Evolutionary conservation across 2,113 vertebrate genomes (phyloP).

Genomic region (Eptatretus burgeri): DNA sequence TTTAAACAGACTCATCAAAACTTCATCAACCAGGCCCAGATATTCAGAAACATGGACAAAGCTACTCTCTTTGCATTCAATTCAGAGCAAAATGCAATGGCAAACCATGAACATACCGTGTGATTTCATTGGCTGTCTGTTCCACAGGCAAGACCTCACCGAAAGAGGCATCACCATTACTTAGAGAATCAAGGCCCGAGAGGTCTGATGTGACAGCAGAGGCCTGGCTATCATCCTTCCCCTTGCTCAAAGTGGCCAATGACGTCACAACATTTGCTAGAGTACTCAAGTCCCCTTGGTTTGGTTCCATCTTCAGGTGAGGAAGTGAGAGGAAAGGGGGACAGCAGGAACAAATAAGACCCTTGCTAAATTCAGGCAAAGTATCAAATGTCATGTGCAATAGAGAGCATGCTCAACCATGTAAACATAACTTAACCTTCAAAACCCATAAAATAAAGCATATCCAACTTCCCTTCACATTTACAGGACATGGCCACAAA

Average conservation of each 20-base stretch:
- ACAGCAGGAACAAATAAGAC: background rate
- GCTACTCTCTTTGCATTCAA: too few species aligned
- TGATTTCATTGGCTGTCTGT: slow-evolving; percentile 65
- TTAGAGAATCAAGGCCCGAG: slow-evolving; percentile 27
- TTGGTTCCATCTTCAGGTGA: slow-evolving; percentile 36
- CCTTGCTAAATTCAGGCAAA: too few species aligned
- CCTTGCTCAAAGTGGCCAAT: slow-evolving; percentile 40
- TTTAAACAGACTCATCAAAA: too few species aligned
- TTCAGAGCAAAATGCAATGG: too few species aligned
- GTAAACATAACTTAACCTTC: too few species aligned
- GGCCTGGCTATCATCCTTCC: slow-evolving; percentile 7
- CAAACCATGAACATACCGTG: slow-evolving; percentile 25
- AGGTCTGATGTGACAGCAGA: slow-evolving; percentile 1
- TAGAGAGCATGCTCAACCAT: too few species aligned
- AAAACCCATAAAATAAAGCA: too few species aligned
- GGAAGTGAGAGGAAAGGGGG: background rate
- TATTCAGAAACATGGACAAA: too few species aligned
- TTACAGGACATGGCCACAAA: too few species aligned
- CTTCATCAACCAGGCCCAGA: too few species aligned
- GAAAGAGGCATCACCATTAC: slow-evolving; percentile 35
- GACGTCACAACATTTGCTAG: slow-evolving; percentile 86
- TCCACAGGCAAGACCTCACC: slow-evolving; percentile 46
- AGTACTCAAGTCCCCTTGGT: slow-evolving; percentile 64
- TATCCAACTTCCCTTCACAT: too few species aligned
- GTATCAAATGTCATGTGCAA: too few species aligned